Evolutionary conservation across 2,888 invertebrate genomes (phyloP), one percentile per base, ranked within the genome.

Genomic region (Protodeltote pygarga): DNA sequence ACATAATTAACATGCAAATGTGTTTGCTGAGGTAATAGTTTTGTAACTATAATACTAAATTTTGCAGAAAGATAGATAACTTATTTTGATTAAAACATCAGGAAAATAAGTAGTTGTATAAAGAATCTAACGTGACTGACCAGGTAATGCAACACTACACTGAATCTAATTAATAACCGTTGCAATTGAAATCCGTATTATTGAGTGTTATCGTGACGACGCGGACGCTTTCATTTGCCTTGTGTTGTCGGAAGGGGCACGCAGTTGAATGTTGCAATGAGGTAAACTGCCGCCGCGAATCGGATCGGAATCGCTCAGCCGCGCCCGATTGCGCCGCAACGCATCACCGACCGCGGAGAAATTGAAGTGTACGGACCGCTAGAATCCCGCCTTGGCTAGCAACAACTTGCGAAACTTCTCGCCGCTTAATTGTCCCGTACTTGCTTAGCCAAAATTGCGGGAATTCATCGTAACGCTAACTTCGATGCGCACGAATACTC

Each of bases 261-360:
- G 73, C 66, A 73, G 77, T 73, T 68, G 68, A 79, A 73, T 88
- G 84, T 88, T 85, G 88, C 82, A 86, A 87, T 49, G 68, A 62
- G 53, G 66, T 66, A 70, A 76, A 72, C 76, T 73, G 77, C 76
- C 77, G 78, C 81, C 79, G 80, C 83, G 83, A 87, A 88, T 89
- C 85, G 82, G 86, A 86, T 89, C 86, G 82, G 81, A 88, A 85
- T 84, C 85, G 84, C 72, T 87, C 82, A 82, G 84, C 81, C 87
- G 89, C 85, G 85, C 87, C 85, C 85, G 90, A 90, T 90, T 90
- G 89, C 89, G 77, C 83, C 73, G 88, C 78, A 71, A 87, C 86
- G 90, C 90, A 81, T 81, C 86, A 81, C 64, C 79, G 84, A 65
- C 60, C 77, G 71, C 82, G 81, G 89, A 90, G 90, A 92, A 91